Base-by-base conservation (phyloP, 2,888 invertebrate genomes). In the Pollenia labialis region DNA sequence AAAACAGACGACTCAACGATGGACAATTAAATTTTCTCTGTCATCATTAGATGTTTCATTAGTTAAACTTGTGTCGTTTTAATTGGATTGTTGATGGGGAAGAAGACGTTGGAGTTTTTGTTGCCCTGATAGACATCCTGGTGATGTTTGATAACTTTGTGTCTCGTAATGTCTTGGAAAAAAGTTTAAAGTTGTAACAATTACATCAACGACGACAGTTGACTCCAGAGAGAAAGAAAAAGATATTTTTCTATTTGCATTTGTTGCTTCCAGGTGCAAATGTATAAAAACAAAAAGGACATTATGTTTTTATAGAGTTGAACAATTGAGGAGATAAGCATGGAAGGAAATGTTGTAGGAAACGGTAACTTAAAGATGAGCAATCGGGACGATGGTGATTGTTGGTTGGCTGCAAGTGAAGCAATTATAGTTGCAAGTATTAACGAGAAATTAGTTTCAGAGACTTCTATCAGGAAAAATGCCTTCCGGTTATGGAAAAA, bases 31-130 rank as follows among this genome's bases (percentile, higher is more conserved):
- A 87, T 87, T 81, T 87, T 76, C 86, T 80, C 44, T 87, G 76
- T 81, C 86, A 84, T 80, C 86, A 81, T 82, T 76, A 81, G 60
- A 87, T 58, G 48, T 81, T 58, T 83, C 80, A 83, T 76, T 83
- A 72, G 76, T 81, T 80, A 77, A 81, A 83, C 60, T 84, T 84
- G 76, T 83, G 83, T 81, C 83, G 54, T 83, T 87, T 87, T 87
- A 87, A 87, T 87, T 87, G 81, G 86, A 87, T 84, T 87, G 86
- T 54, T 86, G 80, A 72, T 86, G 80, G 83, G 80, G 83, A 76
- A 52, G 23, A 52, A 16, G 23, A 54, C 52, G 14, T 62, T 52
- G 11, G 58, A 16, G 50, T 18, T 58, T 14, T 50, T 40, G 6
- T 54, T 46, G 46, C 14, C n/a, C 32, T 32, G 32, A 32, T 32